phyloP scores from a whole-genome alignment of 2,113 vertebrate species.

The Pterocles gutturalis region DNA sequence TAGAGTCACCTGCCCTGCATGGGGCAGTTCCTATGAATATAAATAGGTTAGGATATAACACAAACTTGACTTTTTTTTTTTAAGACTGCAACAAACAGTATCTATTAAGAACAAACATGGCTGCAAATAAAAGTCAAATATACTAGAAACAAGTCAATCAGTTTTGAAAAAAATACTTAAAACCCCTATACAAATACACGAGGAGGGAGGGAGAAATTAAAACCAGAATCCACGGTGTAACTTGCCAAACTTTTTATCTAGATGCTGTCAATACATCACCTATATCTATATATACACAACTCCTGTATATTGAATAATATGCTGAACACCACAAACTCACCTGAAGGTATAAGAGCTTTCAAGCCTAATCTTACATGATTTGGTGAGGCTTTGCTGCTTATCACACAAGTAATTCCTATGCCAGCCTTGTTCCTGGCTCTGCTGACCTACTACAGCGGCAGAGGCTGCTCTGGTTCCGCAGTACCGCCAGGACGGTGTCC shows the following conservation, averaged over 20 bases:
- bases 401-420: background rate
- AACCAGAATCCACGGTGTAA: background rate
- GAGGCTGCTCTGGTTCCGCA: background rate
- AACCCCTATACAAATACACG: background rate
- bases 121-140: background rate
- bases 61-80: background rate
- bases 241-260: background rate
- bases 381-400: background rate
- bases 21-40: background rate
- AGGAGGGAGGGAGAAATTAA: background rate
- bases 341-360: background rate
- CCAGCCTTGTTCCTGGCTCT: background rate
- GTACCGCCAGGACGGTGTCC: background rate
- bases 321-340: background rate
- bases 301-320: background rate
- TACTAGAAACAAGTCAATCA: background rate
- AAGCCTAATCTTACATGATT: background rate
- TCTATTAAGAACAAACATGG: background rate
- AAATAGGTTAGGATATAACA: background rate
- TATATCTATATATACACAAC: background rate
- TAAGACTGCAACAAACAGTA: background rate
- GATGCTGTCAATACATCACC: background rate
- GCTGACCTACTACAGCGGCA: fast-evolving
- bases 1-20: background rate
- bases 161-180: background rate